phyloP scores from a whole-genome alignment of 2,888 invertebrate genomes.

The Morpho deidamia region DNA sequence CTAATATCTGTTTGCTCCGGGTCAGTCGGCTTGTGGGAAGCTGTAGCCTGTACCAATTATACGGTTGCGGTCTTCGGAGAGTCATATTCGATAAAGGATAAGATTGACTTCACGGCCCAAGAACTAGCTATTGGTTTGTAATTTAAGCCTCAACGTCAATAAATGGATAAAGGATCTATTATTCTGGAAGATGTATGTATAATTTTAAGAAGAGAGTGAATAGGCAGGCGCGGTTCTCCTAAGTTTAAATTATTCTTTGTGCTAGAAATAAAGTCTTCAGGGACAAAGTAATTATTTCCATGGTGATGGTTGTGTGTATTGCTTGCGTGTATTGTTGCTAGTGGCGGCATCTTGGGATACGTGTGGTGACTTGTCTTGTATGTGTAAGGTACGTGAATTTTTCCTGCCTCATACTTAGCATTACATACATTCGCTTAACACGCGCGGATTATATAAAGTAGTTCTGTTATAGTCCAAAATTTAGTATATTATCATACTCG shows the following conservation, averaged over 20 bases:
- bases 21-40: not conserved
- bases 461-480: no score
- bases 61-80: not conserved
- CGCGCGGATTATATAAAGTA: no score
- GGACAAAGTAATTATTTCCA: no score
- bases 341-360: no score
- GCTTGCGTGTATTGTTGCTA: no score
- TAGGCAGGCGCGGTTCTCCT: not conserved
- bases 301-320: no score
- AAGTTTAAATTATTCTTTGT: not conserved
- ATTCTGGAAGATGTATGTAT: not conserved
- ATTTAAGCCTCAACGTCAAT: not conserved
- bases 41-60: not conserved
- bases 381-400: no score
- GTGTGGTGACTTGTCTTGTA: no score
- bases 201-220: not conserved
- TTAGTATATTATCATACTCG: no score
- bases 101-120: not conserved
- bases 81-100: conserved; percentile 1
- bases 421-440: no score
- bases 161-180: no score
- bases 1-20: not conserved
- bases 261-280: not conserved
- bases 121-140: not conserved
- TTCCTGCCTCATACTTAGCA: no score